These are phyloP conservation scores for Ciconia stormi DNA, from an alignment of 2,113 vertebrate genomes.

Conservation along the genomic window DNA sequence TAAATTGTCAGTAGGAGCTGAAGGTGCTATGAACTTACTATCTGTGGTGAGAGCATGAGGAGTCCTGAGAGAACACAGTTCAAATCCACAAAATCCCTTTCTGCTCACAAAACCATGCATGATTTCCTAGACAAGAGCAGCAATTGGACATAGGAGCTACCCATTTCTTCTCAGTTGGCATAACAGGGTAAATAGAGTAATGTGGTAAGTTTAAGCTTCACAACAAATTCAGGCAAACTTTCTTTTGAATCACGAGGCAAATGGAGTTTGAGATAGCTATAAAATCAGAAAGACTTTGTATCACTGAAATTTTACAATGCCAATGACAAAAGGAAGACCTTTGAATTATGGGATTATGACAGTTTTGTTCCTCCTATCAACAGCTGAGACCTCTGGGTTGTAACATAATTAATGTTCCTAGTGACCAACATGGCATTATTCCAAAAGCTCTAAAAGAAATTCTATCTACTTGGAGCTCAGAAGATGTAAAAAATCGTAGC, in stretches of 20 bases:
- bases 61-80: background rate
- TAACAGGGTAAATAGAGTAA: background rate
- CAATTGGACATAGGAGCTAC: background rate
- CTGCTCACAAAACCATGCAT: background rate
- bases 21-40: background rate
- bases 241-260: background rate
- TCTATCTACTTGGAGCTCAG: slow-evolving; percentile 84
- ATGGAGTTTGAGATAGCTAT: background rate
- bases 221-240: background rate
- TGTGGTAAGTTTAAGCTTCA: background rate
- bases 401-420: slow-evolving; percentile 86
- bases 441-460: slow-evolving; percentile 81
- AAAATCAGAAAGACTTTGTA: background rate
- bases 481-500: slow-evolving; percentile 72
- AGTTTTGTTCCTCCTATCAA: background rate
- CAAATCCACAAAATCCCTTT: background rate
- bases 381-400: slow-evolving; percentile 89
- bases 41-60: background rate
- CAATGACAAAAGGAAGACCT: background rate
- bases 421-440: slow-evolving; percentile 89
- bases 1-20: background rate
- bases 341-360: background rate
- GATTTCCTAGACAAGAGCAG: background rate
- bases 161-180: background rate
- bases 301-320: background rate